phyloP scores from a whole-genome alignment of 2,113 vertebrate genomes.

The Microcebus lehilahytsara region DNA sequence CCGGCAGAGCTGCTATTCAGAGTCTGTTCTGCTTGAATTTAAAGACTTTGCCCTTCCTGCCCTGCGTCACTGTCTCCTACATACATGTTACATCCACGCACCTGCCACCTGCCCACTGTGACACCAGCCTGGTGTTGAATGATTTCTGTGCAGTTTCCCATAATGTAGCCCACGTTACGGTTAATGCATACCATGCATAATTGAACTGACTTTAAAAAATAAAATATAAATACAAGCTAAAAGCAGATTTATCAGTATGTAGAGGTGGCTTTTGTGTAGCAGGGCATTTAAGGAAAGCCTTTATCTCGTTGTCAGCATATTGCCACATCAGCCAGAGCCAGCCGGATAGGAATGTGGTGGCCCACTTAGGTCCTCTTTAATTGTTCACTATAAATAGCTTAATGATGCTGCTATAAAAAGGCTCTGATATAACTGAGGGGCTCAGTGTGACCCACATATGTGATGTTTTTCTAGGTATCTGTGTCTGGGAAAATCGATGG shows the following conservation, averaged over 20 bases:
- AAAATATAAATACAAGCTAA: neutral
- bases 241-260: neutral
- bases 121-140: neutral
- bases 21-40: neutral
- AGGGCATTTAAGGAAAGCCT: neutral
- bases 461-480: conserved; percentile 21
- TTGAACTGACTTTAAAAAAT: neutral
- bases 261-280: neutral
- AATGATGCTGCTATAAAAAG: conserved; percentile 57
- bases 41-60: neutral
- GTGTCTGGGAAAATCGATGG: neutral
- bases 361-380: conserved; percentile 67
- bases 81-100: fast-evolving
- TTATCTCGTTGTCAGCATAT: neutral
- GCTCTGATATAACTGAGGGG: neutral
- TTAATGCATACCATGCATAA: neutral
- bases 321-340: neutral
- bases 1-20: neutral
- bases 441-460: conserved; percentile 53
- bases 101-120: neutral
- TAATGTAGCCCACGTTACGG: neutral
- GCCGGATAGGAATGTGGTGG: neutral
- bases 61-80: fast-evolving
- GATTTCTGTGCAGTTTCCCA: neutral
- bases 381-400: conserved; percentile 73